Evolutionary conservation across 2,113 vertebrate species (phyloP).

Genomic region (Alouatta palliata): DNA sequence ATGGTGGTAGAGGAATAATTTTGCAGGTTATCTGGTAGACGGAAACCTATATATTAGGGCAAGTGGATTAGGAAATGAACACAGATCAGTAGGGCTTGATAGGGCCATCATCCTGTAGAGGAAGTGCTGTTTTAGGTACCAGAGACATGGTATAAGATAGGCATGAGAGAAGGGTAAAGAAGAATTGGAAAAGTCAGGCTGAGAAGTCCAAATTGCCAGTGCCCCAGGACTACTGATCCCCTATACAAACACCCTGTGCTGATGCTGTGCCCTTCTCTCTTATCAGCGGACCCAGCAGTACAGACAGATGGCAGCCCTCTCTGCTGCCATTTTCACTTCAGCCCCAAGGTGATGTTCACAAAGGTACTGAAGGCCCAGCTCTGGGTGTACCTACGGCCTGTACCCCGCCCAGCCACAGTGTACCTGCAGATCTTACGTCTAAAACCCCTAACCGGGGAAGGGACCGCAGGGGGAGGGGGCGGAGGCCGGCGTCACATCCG

Average conservation of each 20-base stretch:
- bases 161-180: not conserved
- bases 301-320: conserved; percentile 96
- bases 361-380: conserved; percentile 98
- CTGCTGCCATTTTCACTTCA: conserved; percentile 99
- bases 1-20: not conserved
- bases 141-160: not conserved
- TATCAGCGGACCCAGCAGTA: conserved; percentile 93
- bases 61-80: not conserved
- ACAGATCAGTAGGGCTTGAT: not conserved
- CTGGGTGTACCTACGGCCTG: conserved; percentile 96
- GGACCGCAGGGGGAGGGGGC: conserved; percentile 84
- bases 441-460: conserved; percentile 95
- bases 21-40: not conserved
- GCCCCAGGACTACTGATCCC: not conserved
- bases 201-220: not conserved
- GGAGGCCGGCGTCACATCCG: conserved; percentile 92
- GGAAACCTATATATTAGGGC: not conserved
- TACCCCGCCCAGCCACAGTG: conserved; percentile 95
- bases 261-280: conserved; percentile 72
- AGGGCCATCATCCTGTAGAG: not conserved
- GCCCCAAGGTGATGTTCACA: conserved; percentile 98
- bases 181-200: conserved; percentile 24
- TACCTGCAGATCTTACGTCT: conserved; percentile 98
- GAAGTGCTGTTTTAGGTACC: not conserved
- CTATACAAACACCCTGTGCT: conserved; percentile 50